These are phyloP conservation scores for Petrocephalus sullivani DNA, from an alignment of 2,797 vertebrate genomes.

Conservation along the genomic window DNA sequence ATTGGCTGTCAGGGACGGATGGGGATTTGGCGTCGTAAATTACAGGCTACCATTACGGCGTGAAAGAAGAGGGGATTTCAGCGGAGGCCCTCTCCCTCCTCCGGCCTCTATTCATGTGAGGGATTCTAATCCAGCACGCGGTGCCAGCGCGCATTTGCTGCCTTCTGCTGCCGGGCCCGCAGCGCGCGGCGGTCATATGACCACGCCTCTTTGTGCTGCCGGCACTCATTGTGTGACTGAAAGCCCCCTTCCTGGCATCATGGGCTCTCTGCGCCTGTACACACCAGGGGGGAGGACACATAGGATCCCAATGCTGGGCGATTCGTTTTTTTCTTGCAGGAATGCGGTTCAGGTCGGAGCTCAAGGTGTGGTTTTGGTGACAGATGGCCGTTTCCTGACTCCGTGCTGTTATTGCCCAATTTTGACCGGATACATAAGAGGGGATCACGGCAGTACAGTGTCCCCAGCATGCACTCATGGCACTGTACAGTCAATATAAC, in stretches of 20 bases:
- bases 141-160: conserved; percentile 48
- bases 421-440: neutral
- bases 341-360: neutral
- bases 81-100: conserved; percentile 44
- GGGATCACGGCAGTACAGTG: neutral
- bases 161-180: conserved; percentile 2
- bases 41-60: conserved; percentile 54
- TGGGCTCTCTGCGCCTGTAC: neutral
- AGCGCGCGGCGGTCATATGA: neutral
- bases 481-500: neutral
- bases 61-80: conserved; percentile 54
- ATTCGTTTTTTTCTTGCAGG: neutral
- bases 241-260: neutral
- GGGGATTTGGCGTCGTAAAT: conserved; percentile 53
- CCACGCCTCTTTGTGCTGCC: neutral
- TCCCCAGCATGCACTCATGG: neutral
- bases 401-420: neutral
- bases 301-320: neutral
- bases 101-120: conserved; percentile 55
- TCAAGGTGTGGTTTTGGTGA: conserved; percentile 2
- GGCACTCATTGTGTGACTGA: neutral
- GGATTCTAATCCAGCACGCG: conserved; percentile 49
- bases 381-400: conserved; percentile 4
- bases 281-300: neutral
- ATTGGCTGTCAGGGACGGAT: conserved; percentile 48